A percentile compares a stretch with the other conserved stretches of the same genome.
Evolutionary conservation across 2,888 invertebrate genomes (phyloP).

Genomic region (Mantis religiosa): DNA sequence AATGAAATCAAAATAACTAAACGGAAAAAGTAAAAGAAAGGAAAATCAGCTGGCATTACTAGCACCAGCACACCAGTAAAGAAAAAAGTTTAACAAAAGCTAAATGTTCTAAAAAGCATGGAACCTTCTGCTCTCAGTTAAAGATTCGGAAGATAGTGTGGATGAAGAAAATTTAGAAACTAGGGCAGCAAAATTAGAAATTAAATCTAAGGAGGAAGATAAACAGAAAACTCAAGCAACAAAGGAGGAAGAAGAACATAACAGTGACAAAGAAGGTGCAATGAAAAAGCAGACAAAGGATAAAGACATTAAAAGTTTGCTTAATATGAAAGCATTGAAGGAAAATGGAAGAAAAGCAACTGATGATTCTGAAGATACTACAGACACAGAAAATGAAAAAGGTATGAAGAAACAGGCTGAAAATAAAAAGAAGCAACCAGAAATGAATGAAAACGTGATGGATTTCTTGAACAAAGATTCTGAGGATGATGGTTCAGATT

Average conservation of each 20-base stretch:
- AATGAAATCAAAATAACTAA: neutral
- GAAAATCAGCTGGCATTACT: neutral
- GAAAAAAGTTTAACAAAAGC: neutral
- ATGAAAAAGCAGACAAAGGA: neutral
- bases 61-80: neutral
- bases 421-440: too few relatives aligned
- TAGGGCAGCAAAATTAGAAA: neutral
- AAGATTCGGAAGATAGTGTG: neutral
- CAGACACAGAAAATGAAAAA: too few relatives aligned
- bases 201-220: neutral
- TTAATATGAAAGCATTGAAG: too few relatives aligned
- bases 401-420: too few relatives aligned
- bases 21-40: neutral
- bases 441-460: too few relatives aligned
- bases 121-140: neutral
- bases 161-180: neutral
- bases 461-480: too few relatives aligned
- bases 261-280: neutral
- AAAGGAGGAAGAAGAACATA: neutral
- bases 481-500: too few relatives aligned
- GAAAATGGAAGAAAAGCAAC: too few relatives aligned
- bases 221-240: neutral
- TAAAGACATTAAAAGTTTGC: neutral
- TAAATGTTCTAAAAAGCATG: neutral
- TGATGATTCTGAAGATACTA: too few relatives aligned